phyloP scores from a whole-genome alignment of 2,113 vertebrate genomes.

The Merops nubicus region DNA sequence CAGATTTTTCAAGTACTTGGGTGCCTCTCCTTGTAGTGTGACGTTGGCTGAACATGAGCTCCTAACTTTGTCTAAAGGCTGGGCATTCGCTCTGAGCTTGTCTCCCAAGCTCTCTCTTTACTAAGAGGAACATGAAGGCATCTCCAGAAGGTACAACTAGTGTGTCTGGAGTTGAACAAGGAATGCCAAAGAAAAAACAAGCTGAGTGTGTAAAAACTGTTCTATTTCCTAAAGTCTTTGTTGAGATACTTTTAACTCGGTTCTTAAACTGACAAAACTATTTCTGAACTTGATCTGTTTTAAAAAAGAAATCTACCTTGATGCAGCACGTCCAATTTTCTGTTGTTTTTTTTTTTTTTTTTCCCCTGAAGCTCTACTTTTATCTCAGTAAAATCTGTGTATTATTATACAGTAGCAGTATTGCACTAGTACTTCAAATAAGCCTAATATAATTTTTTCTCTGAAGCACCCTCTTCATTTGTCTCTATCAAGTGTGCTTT shows the following conservation, averaged over 20 bases:
- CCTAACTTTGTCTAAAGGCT: neutral
- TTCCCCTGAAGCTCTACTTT: neutral
- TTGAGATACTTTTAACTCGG: neutral
- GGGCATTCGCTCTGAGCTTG: neutral
- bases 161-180: neutral
- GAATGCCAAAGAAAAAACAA: neutral
- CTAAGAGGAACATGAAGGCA: neutral
- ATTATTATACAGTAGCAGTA: neutral
- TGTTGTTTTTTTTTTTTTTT: neutral
- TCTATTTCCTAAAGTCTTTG: neutral
- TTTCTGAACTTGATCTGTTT: neutral
- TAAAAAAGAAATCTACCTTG: neutral
- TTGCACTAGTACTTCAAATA: neutral
- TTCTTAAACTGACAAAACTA: neutral
- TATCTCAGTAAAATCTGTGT: neutral
- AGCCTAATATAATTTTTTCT: neutral
- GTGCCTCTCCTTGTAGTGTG: neutral
- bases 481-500: neutral
- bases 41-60: neutral
- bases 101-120: neutral
- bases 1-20: neutral
- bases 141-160: neutral
- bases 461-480: neutral
- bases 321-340: neutral
- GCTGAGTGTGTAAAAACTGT: neutral